phyloP scores from a whole-genome alignment of 2,888 invertebrate species.

The Melipona bicolor region DNA sequence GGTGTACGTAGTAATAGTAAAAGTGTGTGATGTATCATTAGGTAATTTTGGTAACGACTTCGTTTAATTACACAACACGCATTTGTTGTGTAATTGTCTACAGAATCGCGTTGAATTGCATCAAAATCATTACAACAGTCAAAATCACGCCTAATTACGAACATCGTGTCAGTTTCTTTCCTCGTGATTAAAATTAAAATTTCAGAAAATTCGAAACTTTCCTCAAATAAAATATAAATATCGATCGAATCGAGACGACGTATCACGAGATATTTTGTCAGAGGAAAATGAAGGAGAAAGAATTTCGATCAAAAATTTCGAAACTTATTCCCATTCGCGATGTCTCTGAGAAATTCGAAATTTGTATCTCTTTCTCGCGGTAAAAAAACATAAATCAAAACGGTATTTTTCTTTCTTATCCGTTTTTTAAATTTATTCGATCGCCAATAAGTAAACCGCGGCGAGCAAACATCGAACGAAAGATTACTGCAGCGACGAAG shows the following conservation, averaged over 20 bases:
- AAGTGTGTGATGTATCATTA: background rate
- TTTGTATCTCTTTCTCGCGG: background rate
- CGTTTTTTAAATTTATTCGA: background rate
- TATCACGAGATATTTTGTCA: too few relatives aligned
- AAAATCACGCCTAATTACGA: too few relatives aligned
- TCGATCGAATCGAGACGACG: too few relatives aligned
- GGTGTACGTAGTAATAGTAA: background rate
- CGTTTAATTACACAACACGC: too few relatives aligned
- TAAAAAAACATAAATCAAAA: background rate
- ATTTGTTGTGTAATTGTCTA: too few relatives aligned
- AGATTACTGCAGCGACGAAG: background rate
- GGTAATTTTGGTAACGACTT: background rate
- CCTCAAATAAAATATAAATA: too few relatives aligned
- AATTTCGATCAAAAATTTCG: background rate
- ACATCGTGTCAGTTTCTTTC: too few relatives aligned
- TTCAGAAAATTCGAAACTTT: too few relatives aligned
- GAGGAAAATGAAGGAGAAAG: too few relatives aligned
- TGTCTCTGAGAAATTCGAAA: background rate
- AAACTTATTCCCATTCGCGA: background rate
- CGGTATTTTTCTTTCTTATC: background rate
- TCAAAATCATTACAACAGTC: too few relatives aligned
- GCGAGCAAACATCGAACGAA: background rate
- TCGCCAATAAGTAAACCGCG: background rate
- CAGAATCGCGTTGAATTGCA: too few relatives aligned
- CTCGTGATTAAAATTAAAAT: too few relatives aligned